These are phyloP conservation scores for Sciurus vulgaris DNA, from an alignment of 2,797 vertebrate genomes.

Conservation along the genomic window DNA sequence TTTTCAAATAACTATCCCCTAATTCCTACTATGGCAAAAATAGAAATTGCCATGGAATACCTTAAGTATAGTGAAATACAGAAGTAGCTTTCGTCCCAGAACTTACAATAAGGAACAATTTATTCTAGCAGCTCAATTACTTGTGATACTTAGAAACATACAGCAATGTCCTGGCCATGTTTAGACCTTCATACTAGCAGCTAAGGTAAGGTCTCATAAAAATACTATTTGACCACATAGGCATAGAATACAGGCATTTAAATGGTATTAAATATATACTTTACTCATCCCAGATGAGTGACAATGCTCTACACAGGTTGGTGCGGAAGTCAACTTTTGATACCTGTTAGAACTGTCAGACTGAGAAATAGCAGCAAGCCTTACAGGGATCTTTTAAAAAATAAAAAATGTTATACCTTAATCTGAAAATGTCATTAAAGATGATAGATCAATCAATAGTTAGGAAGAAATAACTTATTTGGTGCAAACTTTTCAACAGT, in stretches of 20 bases:
- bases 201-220: not conserved
- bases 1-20: not conserved
- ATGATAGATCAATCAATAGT: not conserved
- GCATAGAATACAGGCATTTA: not conserved
- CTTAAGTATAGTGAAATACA: not conserved
- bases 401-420: not conserved
- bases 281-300: not conserved
- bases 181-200: not conserved
- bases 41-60: not conserved
- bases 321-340: not conserved
- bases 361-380: not conserved
- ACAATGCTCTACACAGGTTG: not conserved
- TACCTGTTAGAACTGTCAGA: not conserved
- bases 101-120: not conserved
- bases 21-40: not conserved
- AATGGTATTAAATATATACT: not conserved
- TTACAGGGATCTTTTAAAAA: not conserved
- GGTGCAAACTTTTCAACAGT: not conserved
- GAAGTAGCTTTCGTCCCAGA: slow-evolving; percentile 13
- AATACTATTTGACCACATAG: not conserved
- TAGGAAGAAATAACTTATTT: not conserved
- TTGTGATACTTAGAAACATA: not conserved
- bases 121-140: not conserved
- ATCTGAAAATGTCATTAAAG: slow-evolving; percentile 21
- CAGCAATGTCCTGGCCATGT: not conserved